phyloP scores from a whole-genome alignment of 2,113 vertebrate genomes.

The Todiramphus chloris region DNA sequence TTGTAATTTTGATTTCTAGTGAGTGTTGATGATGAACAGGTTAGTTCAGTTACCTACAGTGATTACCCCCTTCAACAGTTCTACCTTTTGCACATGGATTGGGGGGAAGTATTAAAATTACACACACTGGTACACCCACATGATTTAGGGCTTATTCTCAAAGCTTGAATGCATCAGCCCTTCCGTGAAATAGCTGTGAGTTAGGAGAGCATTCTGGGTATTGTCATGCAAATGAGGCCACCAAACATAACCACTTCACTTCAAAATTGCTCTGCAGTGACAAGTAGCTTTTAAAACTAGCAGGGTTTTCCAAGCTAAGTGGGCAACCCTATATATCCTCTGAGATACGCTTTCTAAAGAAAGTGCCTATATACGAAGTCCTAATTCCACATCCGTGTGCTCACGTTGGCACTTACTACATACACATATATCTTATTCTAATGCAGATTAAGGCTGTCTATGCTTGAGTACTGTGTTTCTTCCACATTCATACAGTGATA shows the following conservation, averaged over 20 bases:
- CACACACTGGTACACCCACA: background rate
- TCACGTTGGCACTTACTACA: slow-evolving; percentile 1
- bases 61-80: background rate
- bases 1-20: slow-evolving; percentile 14
- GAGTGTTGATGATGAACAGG: background rate
- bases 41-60: background rate
- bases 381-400: slow-evolving; percentile 30
- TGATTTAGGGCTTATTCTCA: slow-evolving; percentile 38
- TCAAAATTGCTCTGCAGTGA: slow-evolving; percentile 57
- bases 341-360: slow-evolving; percentile 38
- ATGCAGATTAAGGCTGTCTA: slow-evolving; percentile 16
- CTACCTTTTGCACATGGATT: background rate
- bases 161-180: slow-evolving; percentile 35
- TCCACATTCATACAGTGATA: background rate
- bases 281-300: slow-evolving; percentile 64
- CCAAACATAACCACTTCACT: slow-evolving; percentile 60
- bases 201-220: slow-evolving; percentile 54
- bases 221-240: slow-evolving; percentile 70
- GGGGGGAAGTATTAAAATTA: background rate
- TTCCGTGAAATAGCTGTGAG: slow-evolving; percentile 59
- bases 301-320: slow-evolving; percentile 45
- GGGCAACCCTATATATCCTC: slow-evolving; percentile 11
- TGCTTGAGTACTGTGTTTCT: slow-evolving; percentile 7
- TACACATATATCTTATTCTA: background rate
- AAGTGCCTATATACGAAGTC: background rate